These are phyloP conservation scores for Nesometra sesokonis DNA, from an alignment of 35 echinoderm and acorn worm species.

Conservation along the genomic window DNA sequence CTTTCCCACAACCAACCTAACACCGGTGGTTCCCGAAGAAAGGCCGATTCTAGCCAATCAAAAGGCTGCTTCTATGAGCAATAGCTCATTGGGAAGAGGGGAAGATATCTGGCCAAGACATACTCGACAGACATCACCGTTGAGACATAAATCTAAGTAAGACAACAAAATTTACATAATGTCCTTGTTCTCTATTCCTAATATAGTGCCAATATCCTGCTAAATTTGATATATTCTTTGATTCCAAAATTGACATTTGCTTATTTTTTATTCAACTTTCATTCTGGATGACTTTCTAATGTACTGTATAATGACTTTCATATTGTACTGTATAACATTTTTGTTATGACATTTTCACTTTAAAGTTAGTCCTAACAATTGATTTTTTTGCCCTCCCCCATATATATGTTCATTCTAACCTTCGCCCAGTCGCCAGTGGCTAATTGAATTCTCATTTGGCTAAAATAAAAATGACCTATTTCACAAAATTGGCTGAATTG, in stretches of 20 bases:
- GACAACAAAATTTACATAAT: neutral
- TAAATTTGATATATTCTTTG: neutral
- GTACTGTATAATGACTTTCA: no score
- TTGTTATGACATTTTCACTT: no score
- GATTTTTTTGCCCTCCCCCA: no score
- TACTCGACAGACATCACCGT: neutral
- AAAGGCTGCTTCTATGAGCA: neutral
- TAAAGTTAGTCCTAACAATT: no score
- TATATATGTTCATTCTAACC: no score
- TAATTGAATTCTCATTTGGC: no score
- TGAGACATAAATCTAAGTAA: neutral
- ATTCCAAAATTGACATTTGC: neutral
- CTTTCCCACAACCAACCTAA: slow-evolving; percentile 45
- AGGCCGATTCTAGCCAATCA: neutral
- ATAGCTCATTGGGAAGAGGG: neutral
- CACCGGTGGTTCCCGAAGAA: slow-evolving; percentile 66
- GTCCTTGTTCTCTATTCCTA: neutral
- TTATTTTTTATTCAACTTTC: neutral
- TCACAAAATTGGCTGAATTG: no score
- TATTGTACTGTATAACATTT: no score
- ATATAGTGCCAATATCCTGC: neutral
- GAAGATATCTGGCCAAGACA: neutral
- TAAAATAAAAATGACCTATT: no score
- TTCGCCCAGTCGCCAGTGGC: no score
- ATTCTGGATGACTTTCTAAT: no score